A percentile compares a stretch with the other conserved stretches of the same genome.
Conservation (phyloP, 2,113 vertebrate genomes). For the Parus major region DNA sequence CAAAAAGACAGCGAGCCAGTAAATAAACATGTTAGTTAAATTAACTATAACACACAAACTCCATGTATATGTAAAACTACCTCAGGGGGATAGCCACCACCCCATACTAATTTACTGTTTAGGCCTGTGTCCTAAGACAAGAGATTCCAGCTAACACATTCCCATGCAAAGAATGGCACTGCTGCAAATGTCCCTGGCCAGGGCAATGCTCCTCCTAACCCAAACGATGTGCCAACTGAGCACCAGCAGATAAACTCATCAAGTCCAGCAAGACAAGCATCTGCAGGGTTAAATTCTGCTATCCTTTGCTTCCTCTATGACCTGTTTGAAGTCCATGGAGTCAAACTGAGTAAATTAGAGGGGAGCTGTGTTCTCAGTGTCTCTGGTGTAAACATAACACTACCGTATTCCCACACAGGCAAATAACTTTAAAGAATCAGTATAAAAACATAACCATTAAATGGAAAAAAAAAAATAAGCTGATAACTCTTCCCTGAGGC, state of each 20-base stretch:
- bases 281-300: neutral
- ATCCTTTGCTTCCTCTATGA: neutral
- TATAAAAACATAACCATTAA: neutral
- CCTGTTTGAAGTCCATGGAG: neutral
- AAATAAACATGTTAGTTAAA: slow-evolving; percentile 49
- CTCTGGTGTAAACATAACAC: neutral
- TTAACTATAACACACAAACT: neutral
- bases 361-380: neutral
- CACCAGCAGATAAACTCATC: neutral
- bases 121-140: neutral
- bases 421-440: neutral
- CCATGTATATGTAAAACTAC: neutral
- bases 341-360: neutral
- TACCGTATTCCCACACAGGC: neutral
- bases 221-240: neutral
- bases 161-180: neutral
- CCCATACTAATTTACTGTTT: neutral
- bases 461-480: neutral
- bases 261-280: neutral
- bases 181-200: neutral
- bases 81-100: neutral
- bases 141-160: neutral
- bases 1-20: neutral
- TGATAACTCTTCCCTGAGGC: neutral
- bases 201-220: neutral